These are phyloP conservation scores for Chaetura pelagica DNA, from an alignment of 2,113 vertebrate genomes.

Conservation along the genomic window DNA sequence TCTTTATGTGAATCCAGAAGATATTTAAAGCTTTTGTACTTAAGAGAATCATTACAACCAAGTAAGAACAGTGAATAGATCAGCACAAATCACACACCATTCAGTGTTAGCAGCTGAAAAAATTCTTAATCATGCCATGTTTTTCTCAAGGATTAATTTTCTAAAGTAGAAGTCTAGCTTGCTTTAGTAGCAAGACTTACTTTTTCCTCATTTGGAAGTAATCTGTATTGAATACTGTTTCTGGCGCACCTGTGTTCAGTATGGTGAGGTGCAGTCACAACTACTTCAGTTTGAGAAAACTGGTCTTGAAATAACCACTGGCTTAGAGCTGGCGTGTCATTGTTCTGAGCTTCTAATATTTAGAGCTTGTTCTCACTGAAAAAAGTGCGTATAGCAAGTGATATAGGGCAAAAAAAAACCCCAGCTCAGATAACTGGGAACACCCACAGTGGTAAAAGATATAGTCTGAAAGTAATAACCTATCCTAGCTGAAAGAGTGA, in stretches of 20 bases:
- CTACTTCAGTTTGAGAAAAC: not conserved
- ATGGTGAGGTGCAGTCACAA: not conserved
- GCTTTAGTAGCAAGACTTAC: not conserved
- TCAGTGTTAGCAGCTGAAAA: not conserved
- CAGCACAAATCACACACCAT: not conserved
- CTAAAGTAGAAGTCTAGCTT: conserved; percentile 8
- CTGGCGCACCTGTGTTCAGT: not conserved
- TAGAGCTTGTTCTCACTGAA: not conserved
- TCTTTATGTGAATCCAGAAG: not conserved
- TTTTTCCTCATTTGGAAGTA: not conserved
- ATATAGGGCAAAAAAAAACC: not conserved
- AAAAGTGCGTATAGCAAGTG: not conserved
- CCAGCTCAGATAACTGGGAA: not conserved
- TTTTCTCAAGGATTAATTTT: conserved; percentile 2
- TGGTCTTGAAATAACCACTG: not conserved
- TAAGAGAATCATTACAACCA: not conserved
- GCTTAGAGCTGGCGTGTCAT: not conserved
- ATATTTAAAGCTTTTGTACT: not conserved
- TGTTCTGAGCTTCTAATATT: not conserved
- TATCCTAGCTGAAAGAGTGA: not conserved
- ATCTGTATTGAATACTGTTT: not conserved
- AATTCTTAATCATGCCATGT: not conserved
- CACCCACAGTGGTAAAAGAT: not conserved
- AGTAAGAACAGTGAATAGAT: not conserved
- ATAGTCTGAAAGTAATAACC: not conserved